phyloP scores from a whole-genome alignment of 1,140 invertebrate genomes.

The Danaus plexippus region DNA sequence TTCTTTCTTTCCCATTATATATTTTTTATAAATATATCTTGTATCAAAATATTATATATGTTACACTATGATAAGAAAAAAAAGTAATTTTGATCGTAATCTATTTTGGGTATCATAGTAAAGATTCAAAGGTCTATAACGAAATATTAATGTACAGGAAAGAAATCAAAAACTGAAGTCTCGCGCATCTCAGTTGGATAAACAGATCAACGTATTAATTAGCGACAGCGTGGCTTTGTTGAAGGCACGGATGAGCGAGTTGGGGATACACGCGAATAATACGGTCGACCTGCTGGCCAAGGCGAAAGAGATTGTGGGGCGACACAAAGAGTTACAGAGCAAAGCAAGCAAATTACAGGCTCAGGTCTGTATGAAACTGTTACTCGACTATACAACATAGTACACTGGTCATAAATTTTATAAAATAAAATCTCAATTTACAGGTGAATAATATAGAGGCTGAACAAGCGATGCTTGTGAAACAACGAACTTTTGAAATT shows the following conservation, averaged over 20 bases:
- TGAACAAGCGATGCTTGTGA: constrained; percentile 79
- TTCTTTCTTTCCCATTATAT: too few species aligned
- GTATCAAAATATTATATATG: too few species aligned
- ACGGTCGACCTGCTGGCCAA: constrained; percentile 89
- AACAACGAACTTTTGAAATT: constrained; percentile 78
- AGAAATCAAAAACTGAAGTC: constrained; percentile 84
- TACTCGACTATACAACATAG: too few species aligned
- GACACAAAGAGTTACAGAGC: constrained; percentile 91
- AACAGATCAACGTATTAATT: constrained; percentile 91
- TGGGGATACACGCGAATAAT: constrained; percentile 88
- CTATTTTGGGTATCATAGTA: too few species aligned
- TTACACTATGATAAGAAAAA: too few species aligned
- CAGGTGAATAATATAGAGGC: constrained; percentile 75
- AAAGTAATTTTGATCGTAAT: too few species aligned
- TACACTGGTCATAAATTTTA: too few species aligned
- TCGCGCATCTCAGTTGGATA: constrained; percentile 87
- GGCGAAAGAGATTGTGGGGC: constrained; percentile 92
- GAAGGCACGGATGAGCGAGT: constrained; percentile 90
- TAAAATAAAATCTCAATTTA: constrained; percentile 14
- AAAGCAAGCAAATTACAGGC: constrained; percentile 86
- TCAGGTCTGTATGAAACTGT: constrained; percentile 73
- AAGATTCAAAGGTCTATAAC: background rate
- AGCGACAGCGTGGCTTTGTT: constrained; percentile 92
- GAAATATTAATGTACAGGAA: constrained; percentile 70
- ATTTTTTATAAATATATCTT: too few species aligned